A percentile compares a stretch with the other conserved stretches of the same genome.
phyloP scores from a whole-genome alignment of 2,888 invertebrate species.

The Girardia tigrina region DNA sequence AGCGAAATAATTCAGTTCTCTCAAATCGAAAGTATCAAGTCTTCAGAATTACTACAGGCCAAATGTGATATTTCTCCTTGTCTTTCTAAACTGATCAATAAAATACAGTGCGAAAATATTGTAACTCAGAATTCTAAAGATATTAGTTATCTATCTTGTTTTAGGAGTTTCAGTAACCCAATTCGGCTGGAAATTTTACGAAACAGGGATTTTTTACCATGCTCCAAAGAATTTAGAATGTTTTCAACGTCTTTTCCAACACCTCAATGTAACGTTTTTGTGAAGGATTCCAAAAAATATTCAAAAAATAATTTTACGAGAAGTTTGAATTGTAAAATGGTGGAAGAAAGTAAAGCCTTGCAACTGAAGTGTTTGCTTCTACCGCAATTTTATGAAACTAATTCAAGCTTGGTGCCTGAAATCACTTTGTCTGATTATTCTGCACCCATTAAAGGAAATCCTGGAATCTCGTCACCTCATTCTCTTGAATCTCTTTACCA shows the following conservation, averaged over 20 bases:
- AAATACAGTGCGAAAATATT: too few relatives aligned
- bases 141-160: background rate
- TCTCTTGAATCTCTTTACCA: too few relatives aligned
- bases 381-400: too few relatives aligned
- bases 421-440: too few relatives aligned
- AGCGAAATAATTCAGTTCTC: background rate
- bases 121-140: background rate
- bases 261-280: background rate
- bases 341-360: background rate
- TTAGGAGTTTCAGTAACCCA: background rate
- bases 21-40: background rate
- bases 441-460: too few relatives aligned
- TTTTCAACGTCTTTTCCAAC: background rate
- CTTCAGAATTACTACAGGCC: background rate
- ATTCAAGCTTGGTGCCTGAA: too few relatives aligned
- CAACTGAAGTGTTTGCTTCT: background rate
- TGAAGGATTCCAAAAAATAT: too few relatives aligned
- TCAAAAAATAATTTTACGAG: background rate
- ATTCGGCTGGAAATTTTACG: background rate
- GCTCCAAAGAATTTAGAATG: background rate
- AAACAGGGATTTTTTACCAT: background rate
- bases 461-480: too few relatives aligned
- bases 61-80: background rate
- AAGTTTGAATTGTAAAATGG: background rate
- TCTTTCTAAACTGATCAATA: too few relatives aligned